Base-by-base conservation (phyloP, 2,888 invertebrate species). In the Melanophora roralis region DNA sequence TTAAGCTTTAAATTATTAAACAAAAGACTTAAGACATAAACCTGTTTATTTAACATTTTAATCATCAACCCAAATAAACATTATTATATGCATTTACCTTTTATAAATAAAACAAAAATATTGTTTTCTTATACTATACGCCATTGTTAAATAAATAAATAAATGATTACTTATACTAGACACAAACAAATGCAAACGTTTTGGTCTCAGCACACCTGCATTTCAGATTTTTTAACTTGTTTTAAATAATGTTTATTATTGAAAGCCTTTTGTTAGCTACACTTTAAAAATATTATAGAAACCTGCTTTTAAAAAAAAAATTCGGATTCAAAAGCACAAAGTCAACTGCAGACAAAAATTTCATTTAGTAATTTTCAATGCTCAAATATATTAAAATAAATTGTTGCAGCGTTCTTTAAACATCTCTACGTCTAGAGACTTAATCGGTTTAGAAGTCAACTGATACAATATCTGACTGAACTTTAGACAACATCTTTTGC, bases 151-250 rank as follows among this genome's bases (percentile, higher is more conserved):
- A 55, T 59, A 23, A 55, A 43, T 55, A 74, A 65, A 59, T 40
- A 67, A 74, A 68, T 45, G 32, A 75, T 47, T 69, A 62, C 64
- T 43, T 73, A 73, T 73, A 78, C 57, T 49, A 27, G 6, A 27
- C 27, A 16, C 19, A 40, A 38, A 27, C n/a, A 27, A 27, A 27
- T 27, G 27, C 27, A 27, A 16, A 32, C 40, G 14, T 40, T 14
- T 51, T 6, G 32, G 12, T 36, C 1, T 19, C 57, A 76, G 79
- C 75, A 80, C 75, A 80, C 79, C 75, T 80, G 79, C 79, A 80
- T 55, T 75, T 53, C 9, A 67, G 60, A 71, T 53, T 68, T 38
- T 57, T 21, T 55, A n/a, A n/a, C 40, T 55, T 34, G 34, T 55
- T 38, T 64, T 74, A 62, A 68, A 75, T 55, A 60, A 72, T 74